Conservation (phyloP, 2,888 invertebrate genomes). For the Melanargia galathea region DNA sequence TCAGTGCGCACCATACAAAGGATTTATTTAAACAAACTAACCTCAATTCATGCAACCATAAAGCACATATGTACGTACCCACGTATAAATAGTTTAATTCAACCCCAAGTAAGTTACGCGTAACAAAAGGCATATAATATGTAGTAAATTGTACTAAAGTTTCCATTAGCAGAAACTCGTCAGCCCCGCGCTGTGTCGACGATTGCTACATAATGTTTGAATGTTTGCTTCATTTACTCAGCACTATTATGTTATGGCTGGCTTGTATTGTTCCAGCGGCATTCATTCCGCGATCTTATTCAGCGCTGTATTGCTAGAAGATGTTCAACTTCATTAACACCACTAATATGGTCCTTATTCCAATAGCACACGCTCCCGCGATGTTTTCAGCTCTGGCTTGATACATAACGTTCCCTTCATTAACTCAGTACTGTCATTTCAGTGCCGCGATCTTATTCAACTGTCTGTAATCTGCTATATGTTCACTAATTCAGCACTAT, state of each 20-base stretch:
- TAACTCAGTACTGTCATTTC: too few species aligned
- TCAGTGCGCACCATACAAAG: too few species aligned
- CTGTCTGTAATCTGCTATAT: too few species aligned
- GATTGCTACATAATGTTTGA: constrained; percentile 13
- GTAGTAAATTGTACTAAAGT: constrained; percentile 19
- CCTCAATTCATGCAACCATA: background rate
- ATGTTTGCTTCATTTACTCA: constrained; percentile 18
- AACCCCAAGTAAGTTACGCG: background rate
- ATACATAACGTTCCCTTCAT: too few species aligned
- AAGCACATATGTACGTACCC: background rate
- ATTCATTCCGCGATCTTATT: background rate
- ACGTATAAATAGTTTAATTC: constrained; percentile 5
- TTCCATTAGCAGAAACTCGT: constrained; percentile 15
- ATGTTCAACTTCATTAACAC: too few species aligned
- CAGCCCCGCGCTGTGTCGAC: constrained; percentile 5
- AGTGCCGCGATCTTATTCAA: too few species aligned
- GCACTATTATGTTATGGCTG: constrained; percentile 15
- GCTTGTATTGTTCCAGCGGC: background rate
- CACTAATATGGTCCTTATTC: too few species aligned
- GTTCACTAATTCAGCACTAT: too few species aligned
- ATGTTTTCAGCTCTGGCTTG: too few species aligned
- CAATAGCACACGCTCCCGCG: too few species aligned
- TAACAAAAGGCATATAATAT: constrained; percentile 11
- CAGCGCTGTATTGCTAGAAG: too few species aligned
- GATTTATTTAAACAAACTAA: background rate